phyloP scores from a whole-genome alignment of 35 echinoderm and acorn worm species.

The Antedon bifida region DNA sequence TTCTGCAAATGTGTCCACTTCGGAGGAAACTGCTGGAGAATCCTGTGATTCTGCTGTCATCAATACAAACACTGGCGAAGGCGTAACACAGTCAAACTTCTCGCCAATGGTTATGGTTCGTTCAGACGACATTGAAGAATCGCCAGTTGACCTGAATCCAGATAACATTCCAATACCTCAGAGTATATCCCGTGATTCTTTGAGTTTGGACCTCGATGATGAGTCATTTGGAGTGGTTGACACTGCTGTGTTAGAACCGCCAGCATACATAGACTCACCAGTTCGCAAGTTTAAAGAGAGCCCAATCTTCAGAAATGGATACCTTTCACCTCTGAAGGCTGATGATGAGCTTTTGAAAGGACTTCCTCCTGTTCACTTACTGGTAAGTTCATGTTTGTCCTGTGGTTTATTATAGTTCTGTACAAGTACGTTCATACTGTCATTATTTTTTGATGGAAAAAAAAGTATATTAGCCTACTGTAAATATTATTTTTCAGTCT shows the following conservation, averaged over 20 bases:
- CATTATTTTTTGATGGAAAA: too few species aligned
- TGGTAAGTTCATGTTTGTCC: conserved; percentile 57
- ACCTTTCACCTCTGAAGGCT: conserved; percentile 72
- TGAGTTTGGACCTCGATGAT: conserved; percentile 48
- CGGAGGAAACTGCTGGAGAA: too few species aligned
- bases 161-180: background rate
- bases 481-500: conserved; percentile 24
- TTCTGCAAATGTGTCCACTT: background rate
- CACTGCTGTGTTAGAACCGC: background rate
- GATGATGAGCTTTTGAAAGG: conserved; percentile 74
- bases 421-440: too few species aligned
- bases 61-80: too few species aligned
- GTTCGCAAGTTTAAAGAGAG: conserved; percentile 53
- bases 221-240: conserved; percentile 3
- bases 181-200: background rate
- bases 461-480: too few species aligned
- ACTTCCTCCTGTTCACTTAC: conserved; percentile 72
- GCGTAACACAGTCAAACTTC: background rate
- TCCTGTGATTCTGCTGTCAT: too few species aligned
- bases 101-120: background rate
- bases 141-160: background rate
- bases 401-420: too few species aligned
- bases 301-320: conserved; percentile 78
- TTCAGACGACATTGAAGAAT: background rate
- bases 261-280: conserved; percentile 56